These are phyloP conservation scores for Tetramorium simillimum DNA, from an alignment of 1,140 invertebrate genomes.

Conservation along the genomic window DNA sequence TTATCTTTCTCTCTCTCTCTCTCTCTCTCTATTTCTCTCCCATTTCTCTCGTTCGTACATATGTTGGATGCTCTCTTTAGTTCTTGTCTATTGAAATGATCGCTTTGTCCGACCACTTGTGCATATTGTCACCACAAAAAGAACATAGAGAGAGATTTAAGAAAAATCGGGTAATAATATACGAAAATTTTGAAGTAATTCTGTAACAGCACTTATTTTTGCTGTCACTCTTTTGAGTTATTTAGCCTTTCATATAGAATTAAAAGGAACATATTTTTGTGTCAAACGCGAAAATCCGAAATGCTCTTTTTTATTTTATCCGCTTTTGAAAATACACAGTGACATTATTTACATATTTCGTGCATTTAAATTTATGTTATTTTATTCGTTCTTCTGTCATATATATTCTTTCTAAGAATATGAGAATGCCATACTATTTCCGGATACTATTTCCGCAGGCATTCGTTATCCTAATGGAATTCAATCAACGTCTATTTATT, in stretches of 20 bases:
- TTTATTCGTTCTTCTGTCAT: background rate
- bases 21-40: background rate
- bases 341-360: background rate
- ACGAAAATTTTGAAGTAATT: background rate
- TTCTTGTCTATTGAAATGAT: background rate
- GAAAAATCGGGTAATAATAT: background rate
- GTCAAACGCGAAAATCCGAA: background rate
- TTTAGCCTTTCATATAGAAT: background rate
- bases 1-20: background rate
- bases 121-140: background rate
- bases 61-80: background rate
- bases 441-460: background rate
- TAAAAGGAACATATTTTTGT: background rate
- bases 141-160: background rate
- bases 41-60: background rate
- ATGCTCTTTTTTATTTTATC: background rate
- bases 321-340: background rate
- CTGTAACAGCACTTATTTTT: background rate
- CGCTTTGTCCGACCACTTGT: background rate
- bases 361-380: background rate
- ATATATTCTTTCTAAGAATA: background rate
- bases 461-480: slow-evolving; percentile 18
- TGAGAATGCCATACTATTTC: background rate
- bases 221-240: background rate
- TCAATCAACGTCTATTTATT: slow-evolving; percentile 46